These are phyloP conservation scores for Encarsia formosa DNA, from an alignment of 2,888 invertebrate species.

Conservation along the genomic window DNA sequence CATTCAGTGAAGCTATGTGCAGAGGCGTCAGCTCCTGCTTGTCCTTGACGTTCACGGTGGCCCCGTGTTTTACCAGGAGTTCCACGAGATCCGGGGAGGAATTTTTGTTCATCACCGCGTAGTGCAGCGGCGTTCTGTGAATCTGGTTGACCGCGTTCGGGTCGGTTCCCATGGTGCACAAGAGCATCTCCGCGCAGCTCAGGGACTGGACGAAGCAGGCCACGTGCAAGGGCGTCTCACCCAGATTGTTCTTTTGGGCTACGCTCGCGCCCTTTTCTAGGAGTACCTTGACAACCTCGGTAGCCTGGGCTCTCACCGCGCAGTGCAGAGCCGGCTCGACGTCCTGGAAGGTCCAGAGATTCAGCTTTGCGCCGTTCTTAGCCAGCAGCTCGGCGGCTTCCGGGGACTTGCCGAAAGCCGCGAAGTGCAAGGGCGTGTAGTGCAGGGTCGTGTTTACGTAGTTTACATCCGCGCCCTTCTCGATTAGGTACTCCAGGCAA, in stretches of 20 bases:
- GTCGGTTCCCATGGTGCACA: conserved; percentile 40
- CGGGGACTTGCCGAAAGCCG: conserved; percentile 53
- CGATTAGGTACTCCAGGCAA: conserved; percentile 67
- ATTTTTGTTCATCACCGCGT: conserved; percentile 49
- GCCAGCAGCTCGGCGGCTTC: conserved; percentile 50
- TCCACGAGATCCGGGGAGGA: conserved; percentile 42
- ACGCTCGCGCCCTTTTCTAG: conserved; percentile 50
- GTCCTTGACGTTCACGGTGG: conserved; percentile 47
- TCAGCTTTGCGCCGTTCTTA: conserved; percentile 47
- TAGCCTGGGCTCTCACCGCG: conserved; percentile 48
- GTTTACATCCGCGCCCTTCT: conserved; percentile 69
- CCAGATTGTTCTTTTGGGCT: conserved; percentile 45
- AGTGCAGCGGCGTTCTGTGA: conserved; percentile 50
- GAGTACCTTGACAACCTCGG: conserved; percentile 47
- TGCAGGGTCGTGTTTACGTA: conserved; percentile 35
- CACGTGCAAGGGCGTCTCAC: conserved; percentile 55
- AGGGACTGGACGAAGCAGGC: conserved; percentile 50
- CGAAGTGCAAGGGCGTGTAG: conserved; percentile 54
- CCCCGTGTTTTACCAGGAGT: conserved; percentile 42
- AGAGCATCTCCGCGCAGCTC: conserved; percentile 43
- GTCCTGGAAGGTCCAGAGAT: conserved; percentile 32
- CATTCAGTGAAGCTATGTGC: conserved; percentile 53
- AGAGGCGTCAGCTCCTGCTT: conserved; percentile 50
- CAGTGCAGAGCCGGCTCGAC: conserved; percentile 55
- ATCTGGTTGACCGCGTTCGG: conserved; percentile 48